These are phyloP conservation scores for Muntiacus reevesi DNA, from an alignment of 2,113 vertebrate species.

Conservation along the genomic window DNA sequence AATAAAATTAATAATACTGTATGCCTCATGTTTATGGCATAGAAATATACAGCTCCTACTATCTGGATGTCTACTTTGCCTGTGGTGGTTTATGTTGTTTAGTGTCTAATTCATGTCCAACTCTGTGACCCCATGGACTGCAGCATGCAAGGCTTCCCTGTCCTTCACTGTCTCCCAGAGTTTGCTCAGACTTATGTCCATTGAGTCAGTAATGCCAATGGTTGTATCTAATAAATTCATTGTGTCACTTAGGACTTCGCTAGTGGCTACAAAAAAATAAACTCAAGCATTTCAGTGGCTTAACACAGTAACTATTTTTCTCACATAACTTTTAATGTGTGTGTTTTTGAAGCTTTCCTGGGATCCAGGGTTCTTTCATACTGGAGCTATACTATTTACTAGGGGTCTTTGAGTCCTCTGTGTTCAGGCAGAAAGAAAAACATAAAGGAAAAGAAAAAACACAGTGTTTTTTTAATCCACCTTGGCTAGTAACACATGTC, in stretches of 20 bases:
- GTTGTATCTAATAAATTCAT: neutral
- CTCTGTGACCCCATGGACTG: neutral
- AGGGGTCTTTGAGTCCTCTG: neutral
- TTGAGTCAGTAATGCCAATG: neutral
- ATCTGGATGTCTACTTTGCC: neutral
- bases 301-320: neutral
- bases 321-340: neutral
- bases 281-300: neutral
- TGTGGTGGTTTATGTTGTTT: neutral
- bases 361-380: neutral
- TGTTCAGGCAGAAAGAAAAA: slow-evolving; percentile 20
- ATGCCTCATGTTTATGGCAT: neutral
- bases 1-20: neutral
- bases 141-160: neutral
- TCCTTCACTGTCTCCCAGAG: neutral
- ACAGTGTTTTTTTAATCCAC: neutral
- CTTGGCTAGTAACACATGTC: neutral
- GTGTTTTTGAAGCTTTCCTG: neutral
- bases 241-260: neutral
- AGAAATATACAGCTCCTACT: neutral
- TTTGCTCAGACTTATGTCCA: neutral
- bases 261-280: neutral
- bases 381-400: neutral
- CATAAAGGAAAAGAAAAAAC: neutral
- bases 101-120: neutral